A percentile compares a stretch with the other conserved stretches of the same genome.
These are phyloP conservation scores for Dioctria linearis DNA, from an alignment of 2,888 invertebrate species.

Conservation along the genomic window DNA sequence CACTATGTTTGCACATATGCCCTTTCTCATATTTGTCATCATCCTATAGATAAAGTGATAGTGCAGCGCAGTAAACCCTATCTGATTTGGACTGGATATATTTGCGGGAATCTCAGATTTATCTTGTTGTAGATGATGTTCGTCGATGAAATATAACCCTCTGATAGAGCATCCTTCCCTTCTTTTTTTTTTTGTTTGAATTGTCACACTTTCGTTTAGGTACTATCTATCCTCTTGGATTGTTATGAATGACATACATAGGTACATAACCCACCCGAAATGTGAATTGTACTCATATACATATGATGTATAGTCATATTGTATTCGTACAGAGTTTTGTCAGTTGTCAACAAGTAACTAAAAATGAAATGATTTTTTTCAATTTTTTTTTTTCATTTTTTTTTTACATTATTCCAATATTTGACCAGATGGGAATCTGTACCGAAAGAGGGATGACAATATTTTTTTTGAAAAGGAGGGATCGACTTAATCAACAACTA, in stretches of 20 bases:
- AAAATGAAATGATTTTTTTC: constrained; percentile 45
- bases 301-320: not conserved
- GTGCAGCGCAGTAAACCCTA: constrained; percentile 10
- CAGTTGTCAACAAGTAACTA: constrained; percentile 45
- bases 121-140: constrained; percentile 12
- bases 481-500: too few species aligned
- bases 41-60: constrained; percentile 58
- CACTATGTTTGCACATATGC: constrained; percentile 71
- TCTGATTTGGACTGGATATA: constrained; percentile 2
- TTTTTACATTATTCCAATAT: constrained; percentile 5
- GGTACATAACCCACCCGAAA: too few species aligned
- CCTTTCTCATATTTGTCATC: constrained; percentile 71
- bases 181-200: constrained; percentile 46
- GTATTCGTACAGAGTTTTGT: not conserved
- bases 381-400: constrained; percentile 44
- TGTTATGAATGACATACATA: constrained; percentile 12
- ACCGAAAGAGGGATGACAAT: not conserved
- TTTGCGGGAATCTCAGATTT: constrained; percentile 32
- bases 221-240: constrained; percentile 23
- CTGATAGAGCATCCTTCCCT: not conserved
- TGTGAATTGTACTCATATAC: too few species aligned
- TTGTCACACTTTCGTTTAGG: constrained; percentile 30
- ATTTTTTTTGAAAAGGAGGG: too few species aligned
- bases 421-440: constrained; percentile 28
- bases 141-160: constrained; percentile 25